Conservation (phyloP, 1,140 invertebrate genomes). For the Chrysomallon squamiferum region DNA sequence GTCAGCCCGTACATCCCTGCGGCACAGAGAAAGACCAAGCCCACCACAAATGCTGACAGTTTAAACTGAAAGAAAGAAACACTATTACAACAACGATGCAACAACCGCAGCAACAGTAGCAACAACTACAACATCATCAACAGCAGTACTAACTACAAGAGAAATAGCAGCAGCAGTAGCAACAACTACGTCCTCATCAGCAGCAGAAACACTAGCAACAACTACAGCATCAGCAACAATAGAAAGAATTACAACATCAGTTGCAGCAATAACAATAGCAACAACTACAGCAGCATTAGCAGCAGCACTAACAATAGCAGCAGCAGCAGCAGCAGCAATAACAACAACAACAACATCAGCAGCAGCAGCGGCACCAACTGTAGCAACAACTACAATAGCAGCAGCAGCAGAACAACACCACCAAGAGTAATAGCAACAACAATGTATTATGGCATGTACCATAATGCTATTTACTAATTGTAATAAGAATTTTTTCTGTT, state of each 20-base stretch:
- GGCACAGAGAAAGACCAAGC: slow-evolving; percentile 58
- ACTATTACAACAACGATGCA: not conserved
- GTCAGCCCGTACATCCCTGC: slow-evolving; percentile 53
- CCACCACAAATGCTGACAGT: slow-evolving; percentile 42
- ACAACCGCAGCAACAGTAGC: too few species aligned
- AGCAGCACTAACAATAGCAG: too few species aligned
- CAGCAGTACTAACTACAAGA: not conserved
- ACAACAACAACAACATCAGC: too few species aligned
- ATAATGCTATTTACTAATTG: too few species aligned
- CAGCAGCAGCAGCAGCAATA: slow-evolving; percentile 1
- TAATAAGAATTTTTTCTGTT: too few species aligned
- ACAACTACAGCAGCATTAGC: too few species aligned
- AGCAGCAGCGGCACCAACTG: too few species aligned
- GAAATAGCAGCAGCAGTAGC: not conserved
- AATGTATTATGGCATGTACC: too few species aligned
- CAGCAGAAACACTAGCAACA: not conserved
- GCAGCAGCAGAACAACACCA: too few species aligned
- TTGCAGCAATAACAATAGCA: not conserved
- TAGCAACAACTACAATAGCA: too few species aligned
- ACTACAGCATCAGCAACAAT: not conserved
- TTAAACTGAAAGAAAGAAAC: slow-evolving; percentile 50
- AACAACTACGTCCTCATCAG: not conserved
- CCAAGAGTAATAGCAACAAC: too few species aligned
- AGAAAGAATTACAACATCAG: not conserved
- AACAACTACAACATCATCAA: not conserved